Evolutionary conservation across 1,140 invertebrate genomes (phyloP).

Genomic region (Drosophila ananassae): DNA sequence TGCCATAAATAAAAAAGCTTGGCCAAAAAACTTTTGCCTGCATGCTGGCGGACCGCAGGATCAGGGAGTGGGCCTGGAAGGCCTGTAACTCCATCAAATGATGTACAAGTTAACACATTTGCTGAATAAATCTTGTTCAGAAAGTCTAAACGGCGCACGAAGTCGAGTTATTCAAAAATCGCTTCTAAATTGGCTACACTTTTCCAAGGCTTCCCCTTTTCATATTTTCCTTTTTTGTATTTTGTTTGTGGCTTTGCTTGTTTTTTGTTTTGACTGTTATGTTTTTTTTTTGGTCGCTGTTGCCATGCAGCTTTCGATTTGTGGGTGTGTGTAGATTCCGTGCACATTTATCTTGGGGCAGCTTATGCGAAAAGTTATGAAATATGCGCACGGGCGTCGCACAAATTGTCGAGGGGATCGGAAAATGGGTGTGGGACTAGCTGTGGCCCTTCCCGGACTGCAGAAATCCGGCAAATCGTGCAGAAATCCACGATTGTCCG

Average conservation of each 20-base stretch:
- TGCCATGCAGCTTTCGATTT: constrained; percentile 78
- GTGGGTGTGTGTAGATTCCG: constrained; percentile 65
- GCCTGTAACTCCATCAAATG: constrained; percentile 82
- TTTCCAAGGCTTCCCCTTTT: constrained; percentile 24
- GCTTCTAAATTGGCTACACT: constrained; percentile 80
- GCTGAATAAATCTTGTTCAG: constrained; percentile 79
- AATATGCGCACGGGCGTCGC: constrained; percentile 75
- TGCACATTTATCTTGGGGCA: constrained; percentile 81
- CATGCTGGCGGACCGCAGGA: not conserved
- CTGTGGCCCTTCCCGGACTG: constrained; percentile 3
- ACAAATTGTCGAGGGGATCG: constrained; percentile 64
- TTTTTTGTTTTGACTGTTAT: constrained; percentile 33
- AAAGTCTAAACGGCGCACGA: constrained; percentile 62
- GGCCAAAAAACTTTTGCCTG: constrained; percentile 58
- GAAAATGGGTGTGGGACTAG: not conserved
- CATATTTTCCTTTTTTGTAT: constrained; percentile 14
- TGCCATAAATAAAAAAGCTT: constrained; percentile 70
- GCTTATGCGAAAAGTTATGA: constrained; percentile 83
- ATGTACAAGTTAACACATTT: constrained; percentile 83
- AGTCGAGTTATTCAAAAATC: constrained; percentile 83
- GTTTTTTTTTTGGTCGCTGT: constrained; percentile 49
- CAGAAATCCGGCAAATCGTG: constrained; percentile 15
- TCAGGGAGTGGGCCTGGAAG: constrained; percentile 7
- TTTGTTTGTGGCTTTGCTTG: constrained; percentile 15
- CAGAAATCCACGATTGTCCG: constrained; percentile 28